Evolutionary conservation across 1,140 invertebrate species (phyloP), one percentile per base, ranked within the genome.

Genomic region (Drosophila neocordata): DNA sequence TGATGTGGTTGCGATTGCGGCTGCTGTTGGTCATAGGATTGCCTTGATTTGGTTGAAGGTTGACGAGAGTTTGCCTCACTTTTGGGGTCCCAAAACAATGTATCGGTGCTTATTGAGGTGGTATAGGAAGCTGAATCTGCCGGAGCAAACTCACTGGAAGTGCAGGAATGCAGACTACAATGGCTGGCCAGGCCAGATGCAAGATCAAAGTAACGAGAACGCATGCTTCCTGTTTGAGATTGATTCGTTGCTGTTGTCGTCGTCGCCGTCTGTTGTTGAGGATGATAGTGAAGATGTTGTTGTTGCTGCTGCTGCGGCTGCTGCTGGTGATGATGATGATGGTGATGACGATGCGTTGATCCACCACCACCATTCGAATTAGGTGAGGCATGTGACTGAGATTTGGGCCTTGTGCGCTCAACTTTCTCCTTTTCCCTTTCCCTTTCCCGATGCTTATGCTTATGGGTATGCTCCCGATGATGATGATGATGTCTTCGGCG

Each of bases 41-140:
- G 92, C 22, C 84, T 69, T 11, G 90, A 90, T 55, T 91, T 88
- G 20, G 92, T 92, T 68, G 82, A 92, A 51, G 73, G 92, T 74
- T 90, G 91, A 15, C 73, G 89, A 35, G 69, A 92, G 13, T 87
- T 64, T 6, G 83, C 77, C 8, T 93, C 93, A 76, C 92, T 92
- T 31, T 93, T 92, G 27, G 94, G 93, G 76, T 97, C 96, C 95
- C 96, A 97, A 75, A 96, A 97, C 0, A 97, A 92, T 1, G 96
- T 97, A 72, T 97, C 96, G 1, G 95, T 97, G 79, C 96, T 97
- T 0, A 96, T 92, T 1, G 96, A 96, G 12, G 96, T 97, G 1
- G 96, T 96, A 76, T 96, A 97, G 20, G 95, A 96, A 1, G 95
- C 95, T 44, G 95, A 95, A 22, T 95, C 95, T 5, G 92, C 94